Evolutionary conservation across 2,113 vertebrate species (phyloP).

Genomic region (Actenoides hombroni): DNA sequence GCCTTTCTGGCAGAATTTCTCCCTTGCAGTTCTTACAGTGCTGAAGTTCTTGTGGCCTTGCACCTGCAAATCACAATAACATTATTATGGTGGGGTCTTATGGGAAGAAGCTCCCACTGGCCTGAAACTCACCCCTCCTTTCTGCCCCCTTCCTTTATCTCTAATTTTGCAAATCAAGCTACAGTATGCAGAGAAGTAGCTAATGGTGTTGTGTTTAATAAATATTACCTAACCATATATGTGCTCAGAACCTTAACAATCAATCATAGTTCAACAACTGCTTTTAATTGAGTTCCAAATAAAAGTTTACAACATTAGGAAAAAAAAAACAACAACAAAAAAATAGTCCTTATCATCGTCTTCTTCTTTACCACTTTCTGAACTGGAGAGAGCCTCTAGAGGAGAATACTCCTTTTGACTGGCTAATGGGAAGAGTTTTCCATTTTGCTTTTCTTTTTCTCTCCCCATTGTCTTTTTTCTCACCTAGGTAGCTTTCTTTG

Average conservation of each 20-base stretch:
- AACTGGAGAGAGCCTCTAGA: background rate
- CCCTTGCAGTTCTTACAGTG: background rate
- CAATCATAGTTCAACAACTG: background rate
- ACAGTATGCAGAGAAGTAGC: background rate
- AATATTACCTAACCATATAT: background rate
- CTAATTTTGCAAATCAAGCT: background rate
- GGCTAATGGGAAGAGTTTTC: background rate
- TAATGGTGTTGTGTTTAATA: background rate
- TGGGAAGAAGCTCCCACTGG: background rate
- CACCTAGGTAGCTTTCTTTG: background rate
- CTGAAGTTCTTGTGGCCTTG: background rate
- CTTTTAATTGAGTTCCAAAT: background rate
- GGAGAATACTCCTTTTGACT: background rate
- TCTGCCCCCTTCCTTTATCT: background rate
- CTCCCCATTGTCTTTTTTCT: background rate
- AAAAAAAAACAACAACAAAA: background rate
- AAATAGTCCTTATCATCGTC: background rate
- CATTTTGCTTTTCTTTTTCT: background rate
- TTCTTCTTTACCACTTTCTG: background rate
- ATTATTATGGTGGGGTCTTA: background rate
- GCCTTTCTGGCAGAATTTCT: background rate
- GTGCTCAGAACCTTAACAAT: background rate
- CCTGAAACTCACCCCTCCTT: background rate
- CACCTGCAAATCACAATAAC: background rate
- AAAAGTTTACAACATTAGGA: accelerated